Base-by-base conservation (phyloP, 2,113 vertebrate species). In the Willisornis vidua region DNA sequence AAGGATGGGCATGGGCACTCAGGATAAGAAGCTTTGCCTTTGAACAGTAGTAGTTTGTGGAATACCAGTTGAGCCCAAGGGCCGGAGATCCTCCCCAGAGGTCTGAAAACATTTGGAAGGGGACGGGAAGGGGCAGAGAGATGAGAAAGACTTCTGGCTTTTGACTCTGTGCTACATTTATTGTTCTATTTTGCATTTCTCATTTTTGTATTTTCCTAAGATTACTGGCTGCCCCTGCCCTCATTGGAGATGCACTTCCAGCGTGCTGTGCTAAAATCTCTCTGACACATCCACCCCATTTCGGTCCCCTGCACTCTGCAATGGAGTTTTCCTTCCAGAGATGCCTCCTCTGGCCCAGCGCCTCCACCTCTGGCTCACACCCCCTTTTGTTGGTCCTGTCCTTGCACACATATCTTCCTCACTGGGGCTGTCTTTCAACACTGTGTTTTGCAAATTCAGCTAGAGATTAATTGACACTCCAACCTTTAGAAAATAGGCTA, bases 121-220 rank as follows among this genome's bases (percentile, higher is more conserved):
- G 19, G 15, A 22, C 0, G 0, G 43, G 37, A 29, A 31, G 19
- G 15, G 37, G 25, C 14, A 67, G 37, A 65, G 6, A 5, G 43
- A 31, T 14, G 7, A 68, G 41, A 16, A 72, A 14, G 39, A 46
- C 4, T 49, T 86, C 74, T 58, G 39, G 20, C 63, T 71, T 76
- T 52, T 65, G 31, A 43, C 10, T 3, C 82, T n/a, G 20, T 55
- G 48, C 33, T 52, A 14, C 11, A 4, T 46, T 37, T 29, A 31
- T 25, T 54, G 23, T 43, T 54, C 9, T 45, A 16, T 3, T 31
- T 14, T 9, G 52, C 19, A 5, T 58, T n/a, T 43, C 31, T 7
- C 54, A 14, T 25, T 62, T 68, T 12, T 61, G 5, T 10, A 19
- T 55, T 33, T 75, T 75, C 31, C 43, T 25, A 12, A 63, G 28